Base-by-base conservation (phyloP, 2,113 vertebrate genomes). In the Oceanodroma tethys region DNA sequence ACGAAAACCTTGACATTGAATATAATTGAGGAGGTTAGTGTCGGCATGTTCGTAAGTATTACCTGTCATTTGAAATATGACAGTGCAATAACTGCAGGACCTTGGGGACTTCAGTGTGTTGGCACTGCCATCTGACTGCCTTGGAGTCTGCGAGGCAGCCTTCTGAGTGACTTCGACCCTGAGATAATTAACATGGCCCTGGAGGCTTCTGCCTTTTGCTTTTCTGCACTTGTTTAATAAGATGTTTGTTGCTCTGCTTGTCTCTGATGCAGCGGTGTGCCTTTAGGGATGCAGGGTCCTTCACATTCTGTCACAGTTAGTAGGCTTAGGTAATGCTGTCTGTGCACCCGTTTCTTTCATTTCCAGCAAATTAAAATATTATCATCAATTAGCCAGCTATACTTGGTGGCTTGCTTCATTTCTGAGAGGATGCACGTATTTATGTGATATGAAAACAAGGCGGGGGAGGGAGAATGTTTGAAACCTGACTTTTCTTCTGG, bases 31-130 rank as follows among this genome's bases (percentile, higher is more conserved):
- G 97, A 97, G 97, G 97, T 97, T 97, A 97, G 96, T 91, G 91
- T 91, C 13, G 26, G 88, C 84, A 1, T 98, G 97, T 97, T 98
- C 66, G 1, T 97, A 96, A 97, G 93, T 96, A 98, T 98, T 98
- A 98, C 98, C 98, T 98, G 98, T 98, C 98, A 98, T 98, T 97
- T 98, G 97, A 98, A 98, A 98, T 98, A 98, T 98, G 98, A 98
- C 97, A 97, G 95, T 87, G 83, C 93, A 96, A 45, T 97, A 98
- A 98, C 97, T 96, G 97, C 81, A 94, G 96, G 97, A 96, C 98
- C 98, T 98, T 98, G 93, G 98, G 98, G 98, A 98, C 71, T 76
- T 80, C 17, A 52, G 52, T 25, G 66, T 29, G 72, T 94, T 97
- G 98, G 96, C 96, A 82, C 62, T 98, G 96, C 97, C 97, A 97